Evolutionary conservation across 2,113 vertebrate species (phyloP), one percentile per base, ranked within the genome.

Genomic region (Oophaga pumilio): DNA sequence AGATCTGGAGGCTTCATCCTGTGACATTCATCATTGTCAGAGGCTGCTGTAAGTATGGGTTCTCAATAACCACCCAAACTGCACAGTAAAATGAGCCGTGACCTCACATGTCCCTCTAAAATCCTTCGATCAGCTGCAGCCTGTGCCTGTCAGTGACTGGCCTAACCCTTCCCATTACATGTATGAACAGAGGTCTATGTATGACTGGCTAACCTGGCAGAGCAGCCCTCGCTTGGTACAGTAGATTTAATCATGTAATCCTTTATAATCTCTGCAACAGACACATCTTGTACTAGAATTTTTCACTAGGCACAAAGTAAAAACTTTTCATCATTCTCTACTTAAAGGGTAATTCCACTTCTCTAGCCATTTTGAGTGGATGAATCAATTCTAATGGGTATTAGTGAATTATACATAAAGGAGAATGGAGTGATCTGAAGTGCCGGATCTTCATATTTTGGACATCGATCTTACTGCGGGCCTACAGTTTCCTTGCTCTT

Each of bases 261-360:
- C 81, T 17, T 69, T 14, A 26, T 17, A 69, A 53, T 53, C 20
- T 6, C 14, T 17, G 62, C 20, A 24, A 8, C 52, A 2, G 53
- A 79, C 76, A 79, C 76, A 76, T 60, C 1, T 52, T 82, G 79
- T 50, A 82, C 33, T 43, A 66, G 17, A 50, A 43, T 66, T 43
- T 52, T 50, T 66, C 24, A 43, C 43, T 24, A 66, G 80, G 62
- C 60, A 66, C 13, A 24, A 24, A 68, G 81, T 43, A 62, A 82
- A 15, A 24, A 52, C 49, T 2, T 50, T 74, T 1, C 43, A 83
- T 83, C 64, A 69, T 52, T n/a, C 8, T 18, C 22, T 82, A 12
- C n/a, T 82, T 82, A 82, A 78, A 28, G 24, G 26, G 17, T 71
- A 33, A 28, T 4, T 14, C 68, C 5, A 17, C 17, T 71, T 33